Conservation (phyloP, 1,140 invertebrate genomes). For the Ganaspis sp. region DNA sequence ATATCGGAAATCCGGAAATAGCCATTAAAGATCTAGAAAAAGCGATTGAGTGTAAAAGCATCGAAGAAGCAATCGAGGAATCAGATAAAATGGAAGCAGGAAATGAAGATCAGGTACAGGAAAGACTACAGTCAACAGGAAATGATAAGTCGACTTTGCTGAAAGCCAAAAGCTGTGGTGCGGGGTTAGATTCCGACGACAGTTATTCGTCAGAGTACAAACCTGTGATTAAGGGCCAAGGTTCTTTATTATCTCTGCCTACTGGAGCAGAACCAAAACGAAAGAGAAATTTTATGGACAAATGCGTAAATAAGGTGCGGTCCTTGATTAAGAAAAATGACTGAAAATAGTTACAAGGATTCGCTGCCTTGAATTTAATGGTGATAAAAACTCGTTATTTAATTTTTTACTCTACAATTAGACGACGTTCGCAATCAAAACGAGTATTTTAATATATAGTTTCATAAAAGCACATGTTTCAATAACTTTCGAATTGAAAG, state of each 20-base stretch:
- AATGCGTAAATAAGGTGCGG: slow-evolving; percentile 86
- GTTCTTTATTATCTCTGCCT: slow-evolving; percentile 69
- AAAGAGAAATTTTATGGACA: slow-evolving; percentile 86
- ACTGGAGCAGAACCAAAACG: slow-evolving; percentile 74
- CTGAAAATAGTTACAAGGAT: slow-evolving; percentile 16
- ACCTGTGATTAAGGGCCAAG: slow-evolving; percentile 56
- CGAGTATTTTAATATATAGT: slow-evolving; percentile 43
- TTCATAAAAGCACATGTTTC: background rate
- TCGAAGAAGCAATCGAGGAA: background rate
- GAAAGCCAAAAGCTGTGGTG: slow-evolving; percentile 71
- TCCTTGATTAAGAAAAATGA: slow-evolving; percentile 80
- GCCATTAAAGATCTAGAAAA: too few relatives aligned
- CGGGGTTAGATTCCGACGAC: slow-evolving; percentile 65
- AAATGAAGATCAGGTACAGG: slow-evolving; percentile 41
- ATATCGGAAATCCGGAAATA: too few relatives aligned
- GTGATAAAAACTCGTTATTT: slow-evolving; percentile 54
- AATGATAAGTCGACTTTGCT: slow-evolving; percentile 58
- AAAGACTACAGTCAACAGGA: slow-evolving; percentile 33
- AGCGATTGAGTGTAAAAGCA: slow-evolving; percentile 11
- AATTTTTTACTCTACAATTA: slow-evolving; percentile 52
- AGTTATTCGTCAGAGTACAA: slow-evolving; percentile 59
- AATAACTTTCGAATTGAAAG: background rate
- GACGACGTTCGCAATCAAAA: slow-evolving; percentile 40
- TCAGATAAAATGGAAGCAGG: slow-evolving; percentile 54
- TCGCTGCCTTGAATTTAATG: slow-evolving; percentile 11